A percentile compares a stretch with the other conserved stretches of the same genome.
Conservation (phyloP, 2,113 vertebrate genomes). For the Notechis scutatus region DNA sequence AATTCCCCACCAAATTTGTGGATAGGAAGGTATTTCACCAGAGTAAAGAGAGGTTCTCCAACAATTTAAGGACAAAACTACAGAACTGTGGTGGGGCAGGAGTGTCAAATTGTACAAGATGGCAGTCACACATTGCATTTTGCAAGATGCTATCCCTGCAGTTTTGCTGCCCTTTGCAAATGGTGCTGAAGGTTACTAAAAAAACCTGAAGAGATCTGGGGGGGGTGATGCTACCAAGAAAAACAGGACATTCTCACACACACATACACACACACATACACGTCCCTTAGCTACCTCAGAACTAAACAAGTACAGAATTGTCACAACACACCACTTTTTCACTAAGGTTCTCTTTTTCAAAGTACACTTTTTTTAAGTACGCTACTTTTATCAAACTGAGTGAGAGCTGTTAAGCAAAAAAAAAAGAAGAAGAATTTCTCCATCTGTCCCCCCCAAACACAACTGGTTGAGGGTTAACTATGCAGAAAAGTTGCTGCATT, state of each 20-base stretch:
- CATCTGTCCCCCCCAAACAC: not conserved
- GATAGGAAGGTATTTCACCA: not conserved
- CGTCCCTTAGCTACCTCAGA: not conserved
- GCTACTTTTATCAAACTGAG: not conserved
- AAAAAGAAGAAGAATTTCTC: not conserved
- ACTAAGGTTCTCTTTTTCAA: not conserved
- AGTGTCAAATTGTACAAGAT: not conserved
- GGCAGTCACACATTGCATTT: not conserved
- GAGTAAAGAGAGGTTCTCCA: not conserved
- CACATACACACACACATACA: not conserved
- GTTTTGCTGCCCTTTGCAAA: not conserved
- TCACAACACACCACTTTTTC: not conserved
- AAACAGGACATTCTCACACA: not conserved
- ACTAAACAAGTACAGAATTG: not conserved
- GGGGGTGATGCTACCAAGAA: not conserved
- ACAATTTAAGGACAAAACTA: not conserved
- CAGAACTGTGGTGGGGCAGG: not conserved
- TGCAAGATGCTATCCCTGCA: not conserved
- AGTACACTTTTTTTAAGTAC: not conserved
- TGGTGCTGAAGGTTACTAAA: not conserved
- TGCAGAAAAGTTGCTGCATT: constrained; percentile 25
- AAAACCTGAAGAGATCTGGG: not conserved
- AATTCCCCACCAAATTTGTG: not conserved
- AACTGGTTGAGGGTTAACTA: constrained; percentile 27
- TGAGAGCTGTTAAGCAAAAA: not conserved